Evolutionary conservation across 2,113 vertebrate genomes (phyloP), one percentile per base, ranked within the genome.

Genomic region (Pelmatolapia mariae): DNA sequence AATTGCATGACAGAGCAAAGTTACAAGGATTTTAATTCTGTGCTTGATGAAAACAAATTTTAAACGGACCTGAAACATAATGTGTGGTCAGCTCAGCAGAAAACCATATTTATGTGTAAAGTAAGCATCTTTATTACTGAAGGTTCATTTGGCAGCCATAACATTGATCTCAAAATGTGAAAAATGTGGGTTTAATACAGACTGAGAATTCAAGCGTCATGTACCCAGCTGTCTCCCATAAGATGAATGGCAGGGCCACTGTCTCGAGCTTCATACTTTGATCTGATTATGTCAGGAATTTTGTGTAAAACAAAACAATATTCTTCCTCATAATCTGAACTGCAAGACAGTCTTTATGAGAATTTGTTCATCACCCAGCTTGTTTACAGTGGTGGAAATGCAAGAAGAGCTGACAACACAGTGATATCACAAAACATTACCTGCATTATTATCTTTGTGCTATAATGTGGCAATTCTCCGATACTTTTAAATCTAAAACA

Each of bases 11-110:
- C 19, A 53, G 33, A 90, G 79, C 7, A 10, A 68, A 45, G 84
- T 89, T 80, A 18, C 66, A 53, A 82, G 76, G 78, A 15, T 54
- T 83, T 47, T 57, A 38, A 80, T 87, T 88, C 12, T 83, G 16
- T 56, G 5, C 78, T 22, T 3, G 22, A 40, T 76, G 40, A 84
- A 87, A 89, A 59, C 82, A 76, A 78, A 80, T 10, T 59, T 47
- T 43, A 66, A 71, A 84, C 2, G 15, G 73, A 85, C 47, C 19
- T 71, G 43, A 29, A 80, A 1, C 12, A 57, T 38, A 50, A 45
- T 52, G 33, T 22, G 52, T 15, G 22, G 11, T 24, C 22, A 4
- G 22, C 15, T 66, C 36, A 5, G 36, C 63, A 38, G 63, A 45
- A 82, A 59, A 78, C 10, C 18, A 50, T 15, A 8, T 43, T 57